phyloP scores from a whole-genome alignment of 2,797 vertebrate genomes.

The Schizothorax lantsangensis region DNA sequence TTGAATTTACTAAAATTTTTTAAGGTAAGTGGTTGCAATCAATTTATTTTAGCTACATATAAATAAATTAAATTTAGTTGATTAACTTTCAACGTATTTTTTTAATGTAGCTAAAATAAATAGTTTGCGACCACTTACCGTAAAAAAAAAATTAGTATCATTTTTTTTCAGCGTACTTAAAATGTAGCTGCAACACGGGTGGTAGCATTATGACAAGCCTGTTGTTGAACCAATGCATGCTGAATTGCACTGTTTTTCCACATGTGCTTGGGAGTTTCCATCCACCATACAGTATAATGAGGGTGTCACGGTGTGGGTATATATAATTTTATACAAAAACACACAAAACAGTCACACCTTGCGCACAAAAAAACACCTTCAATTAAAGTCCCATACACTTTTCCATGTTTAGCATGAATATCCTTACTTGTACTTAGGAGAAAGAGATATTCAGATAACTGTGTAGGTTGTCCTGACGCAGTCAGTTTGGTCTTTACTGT shows the following conservation, averaged over 20 bases:
- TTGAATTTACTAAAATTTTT: too few species aligned
- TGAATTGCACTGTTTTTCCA: conserved; percentile 18
- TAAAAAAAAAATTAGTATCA: too few species aligned
- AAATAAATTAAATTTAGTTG: too few species aligned
- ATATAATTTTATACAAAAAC: conserved; percentile 22
- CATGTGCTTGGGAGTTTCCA: conserved; percentile 27
- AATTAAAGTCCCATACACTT: conserved; percentile 18
- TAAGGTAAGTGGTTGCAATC: too few species aligned
- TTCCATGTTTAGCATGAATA: conserved; percentile 64
- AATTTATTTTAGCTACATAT: too few species aligned
- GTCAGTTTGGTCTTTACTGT: conserved; percentile 17
- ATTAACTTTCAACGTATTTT: too few species aligned
- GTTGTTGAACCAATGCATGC: not conserved
- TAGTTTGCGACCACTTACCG: too few species aligned
- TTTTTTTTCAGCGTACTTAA: not conserved
- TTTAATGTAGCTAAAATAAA: too few species aligned
- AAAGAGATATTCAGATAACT: conserved; percentile 31
- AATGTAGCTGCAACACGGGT: not conserved
- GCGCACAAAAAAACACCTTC: conserved; percentile 5
- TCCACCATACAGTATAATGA: conserved; percentile 1
- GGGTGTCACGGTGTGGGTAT: not conserved
- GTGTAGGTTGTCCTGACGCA: conserved; percentile 43
- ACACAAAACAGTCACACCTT: conserved; percentile 58
- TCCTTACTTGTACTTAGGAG: not conserved
- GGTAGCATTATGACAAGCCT: not conserved